Evolutionary conservation across 1,140 invertebrate genomes (phyloP), one percentile per base, ranked within the genome.

Genomic region (Cherax quadricarinatus): DNA sequence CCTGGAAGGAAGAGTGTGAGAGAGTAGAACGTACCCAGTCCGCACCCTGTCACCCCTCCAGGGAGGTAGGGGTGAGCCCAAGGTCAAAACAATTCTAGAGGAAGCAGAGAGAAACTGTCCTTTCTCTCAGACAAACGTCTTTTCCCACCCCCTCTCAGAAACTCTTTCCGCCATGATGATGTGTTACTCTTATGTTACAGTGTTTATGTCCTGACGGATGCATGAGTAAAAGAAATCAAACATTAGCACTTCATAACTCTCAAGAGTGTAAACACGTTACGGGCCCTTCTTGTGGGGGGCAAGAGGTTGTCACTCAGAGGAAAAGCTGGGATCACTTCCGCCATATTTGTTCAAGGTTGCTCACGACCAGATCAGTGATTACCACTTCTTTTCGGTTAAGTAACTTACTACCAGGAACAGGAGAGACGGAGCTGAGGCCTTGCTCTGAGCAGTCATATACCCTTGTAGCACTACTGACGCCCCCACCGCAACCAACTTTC

Each of bases 1-100:
- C 14, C 62, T 21, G 62, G 12, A n/a, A 30, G 24, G 70, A 75
- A 75, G 30, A 75, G n/a, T 30, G 70, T 30, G 70, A 75, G 70
- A 5, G 51, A 78, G 70, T 73, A 79, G 41, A 86, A 78, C 86
- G 70, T 87, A 87, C 86, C 86, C 70, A n/a, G 70, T 21, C 62
- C 83, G 5, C 57, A 41, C 14, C 60, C 48, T 24, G n/a, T 18
- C 24, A 73, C 14, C 53, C 85, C 85, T 86, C 85, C 73, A 84
- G n/a, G 81, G 21, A 4, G 18, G 81, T 24, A 84, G 53, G 82
- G 83, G 83, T 70, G 62, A 85, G 49, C 18, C 62, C 83, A 85
- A 85, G 83, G 83, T 85, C 83, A 85, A 70, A 85, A 49, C 70
- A 41, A 85, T 85, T 70, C 83, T 16, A 16, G 53, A 62, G 14